phyloP scores from a whole-genome alignment of 2,888 invertebrate species.

The Epinotia ramella region DNA sequence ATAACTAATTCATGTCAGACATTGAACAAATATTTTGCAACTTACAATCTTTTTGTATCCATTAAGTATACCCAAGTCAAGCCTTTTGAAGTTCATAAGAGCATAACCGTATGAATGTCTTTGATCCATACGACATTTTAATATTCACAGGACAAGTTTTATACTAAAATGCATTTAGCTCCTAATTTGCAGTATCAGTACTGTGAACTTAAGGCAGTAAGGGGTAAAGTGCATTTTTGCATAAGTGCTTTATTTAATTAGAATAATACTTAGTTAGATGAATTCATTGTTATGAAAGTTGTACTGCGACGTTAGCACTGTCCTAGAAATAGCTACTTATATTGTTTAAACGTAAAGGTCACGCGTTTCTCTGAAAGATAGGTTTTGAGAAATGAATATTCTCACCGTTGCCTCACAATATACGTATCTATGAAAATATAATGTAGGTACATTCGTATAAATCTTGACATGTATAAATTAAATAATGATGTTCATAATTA shows the following conservation, averaged over 20 bases:
- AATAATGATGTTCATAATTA: too few relatives aligned
- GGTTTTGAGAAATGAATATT: too few relatives aligned
- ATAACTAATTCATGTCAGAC: slow-evolving; percentile 21
- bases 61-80: background rate
- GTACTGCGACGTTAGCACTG: background rate
- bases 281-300: slow-evolving; percentile 4
- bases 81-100: background rate
- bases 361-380: too few relatives aligned
- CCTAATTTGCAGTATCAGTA: background rate
- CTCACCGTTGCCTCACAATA: too few relatives aligned
- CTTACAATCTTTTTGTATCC: background rate
- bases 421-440: too few relatives aligned
- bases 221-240: background rate
- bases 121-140: background rate
- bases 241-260: background rate
- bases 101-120: background rate
- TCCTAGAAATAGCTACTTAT: background rate
- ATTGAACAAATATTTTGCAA: slow-evolving; percentile 29
- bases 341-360: background rate
- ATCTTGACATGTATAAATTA: too few relatives aligned
- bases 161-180: background rate
- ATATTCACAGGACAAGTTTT: background rate
- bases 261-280: background rate
- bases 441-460: too few relatives aligned
- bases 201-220: background rate